Evolutionary conservation across 1,140 invertebrate species (phyloP).

Genomic region (Diorhabda elongata): DNA sequence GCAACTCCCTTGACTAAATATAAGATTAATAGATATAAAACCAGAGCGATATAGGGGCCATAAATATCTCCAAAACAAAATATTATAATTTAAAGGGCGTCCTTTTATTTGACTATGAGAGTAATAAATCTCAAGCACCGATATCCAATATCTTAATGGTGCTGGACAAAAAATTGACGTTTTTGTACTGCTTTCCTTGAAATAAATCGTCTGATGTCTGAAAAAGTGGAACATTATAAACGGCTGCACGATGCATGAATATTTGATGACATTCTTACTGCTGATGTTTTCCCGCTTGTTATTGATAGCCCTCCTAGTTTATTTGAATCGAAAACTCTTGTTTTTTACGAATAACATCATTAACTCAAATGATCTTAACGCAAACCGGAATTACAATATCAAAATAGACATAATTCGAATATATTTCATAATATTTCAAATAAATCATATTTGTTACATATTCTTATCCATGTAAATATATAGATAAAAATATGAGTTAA

Average conservation of each 20-base stretch:
- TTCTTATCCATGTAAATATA: too few relatives aligned
- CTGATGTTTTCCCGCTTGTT: neutral
- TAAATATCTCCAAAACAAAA: conserved; percentile 1
- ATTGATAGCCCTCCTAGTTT: neutral
- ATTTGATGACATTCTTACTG: neutral
- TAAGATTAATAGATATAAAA: conserved; percentile 1
- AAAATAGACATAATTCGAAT: too few relatives aligned
- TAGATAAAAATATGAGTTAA: too few relatives aligned
- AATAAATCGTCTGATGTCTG: neutral
- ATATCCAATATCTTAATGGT: conserved; percentile 1
- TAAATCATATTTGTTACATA: too few relatives aligned
- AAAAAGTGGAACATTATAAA: conserved; percentile 3
- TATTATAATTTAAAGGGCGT: conserved; percentile 1
- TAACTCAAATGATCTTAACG: too few relatives aligned
- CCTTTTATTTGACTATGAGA: neutral
- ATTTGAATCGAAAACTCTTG: neutral
- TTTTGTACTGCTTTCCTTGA: neutral
- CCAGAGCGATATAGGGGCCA: neutral
- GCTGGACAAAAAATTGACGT: conserved; percentile 1
- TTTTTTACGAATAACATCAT: neutral
- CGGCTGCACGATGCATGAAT: conserved; percentile 1
- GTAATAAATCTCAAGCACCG: neutral
- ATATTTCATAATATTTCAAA: too few relatives aligned
- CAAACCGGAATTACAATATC: too few relatives aligned
- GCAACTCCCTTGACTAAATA: neutral